Conservation (phyloP, 2,797 vertebrate genomes). For the Margarornis squamiger region DNA sequence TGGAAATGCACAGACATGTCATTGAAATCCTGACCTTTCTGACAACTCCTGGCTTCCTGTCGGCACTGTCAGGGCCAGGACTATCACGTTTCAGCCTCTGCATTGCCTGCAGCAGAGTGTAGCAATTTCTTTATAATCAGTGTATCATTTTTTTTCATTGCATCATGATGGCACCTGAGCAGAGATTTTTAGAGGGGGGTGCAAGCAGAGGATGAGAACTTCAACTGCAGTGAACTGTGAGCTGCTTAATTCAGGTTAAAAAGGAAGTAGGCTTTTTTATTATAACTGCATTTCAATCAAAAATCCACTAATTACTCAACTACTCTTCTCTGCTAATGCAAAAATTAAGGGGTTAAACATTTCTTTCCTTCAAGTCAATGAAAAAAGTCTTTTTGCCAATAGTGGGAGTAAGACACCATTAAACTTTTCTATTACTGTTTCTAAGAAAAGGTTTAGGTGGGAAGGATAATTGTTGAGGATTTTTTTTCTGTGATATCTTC, state of each 20-base stretch:
- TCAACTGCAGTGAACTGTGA: neutral
- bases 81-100: neutral
- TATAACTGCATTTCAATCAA: neutral
- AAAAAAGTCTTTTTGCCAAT: neutral
- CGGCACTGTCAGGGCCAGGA: neutral
- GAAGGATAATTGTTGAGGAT: neutral
- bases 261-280: neutral
- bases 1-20: neutral
- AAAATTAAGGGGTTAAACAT: neutral
- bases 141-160: neutral
- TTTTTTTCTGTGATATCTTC: neutral
- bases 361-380: neutral
- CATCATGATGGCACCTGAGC: neutral
- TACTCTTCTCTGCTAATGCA: neutral
- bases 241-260: neutral
- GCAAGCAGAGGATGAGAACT: neutral
- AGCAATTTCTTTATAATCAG: neutral
- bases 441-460: constrained; percentile 40
- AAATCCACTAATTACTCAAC: neutral
- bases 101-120: neutral
- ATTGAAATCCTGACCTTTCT: neutral
- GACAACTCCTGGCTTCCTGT: neutral
- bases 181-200: neutral
- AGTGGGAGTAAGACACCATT: neutral
- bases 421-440: neutral